Evolutionary conservation across 2,113 vertebrate species (phyloP).

Genomic region (Barbus barbus): DNA sequence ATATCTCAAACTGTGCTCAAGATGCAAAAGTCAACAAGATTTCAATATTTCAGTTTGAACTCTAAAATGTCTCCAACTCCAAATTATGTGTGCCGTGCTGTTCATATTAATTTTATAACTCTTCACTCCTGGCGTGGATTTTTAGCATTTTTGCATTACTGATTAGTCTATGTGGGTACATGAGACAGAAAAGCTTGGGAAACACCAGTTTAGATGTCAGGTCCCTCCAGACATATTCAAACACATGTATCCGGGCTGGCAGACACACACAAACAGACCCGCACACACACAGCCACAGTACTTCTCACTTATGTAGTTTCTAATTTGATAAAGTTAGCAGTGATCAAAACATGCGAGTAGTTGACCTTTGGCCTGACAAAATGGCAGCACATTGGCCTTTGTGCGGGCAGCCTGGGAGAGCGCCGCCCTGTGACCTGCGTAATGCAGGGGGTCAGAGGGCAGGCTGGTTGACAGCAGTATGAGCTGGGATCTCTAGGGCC

Average conservation of each 20-base stretch:
- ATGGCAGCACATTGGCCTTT: conserved; percentile 53
- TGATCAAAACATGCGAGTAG: conserved; percentile 49
- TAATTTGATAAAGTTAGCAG: conserved; percentile 57
- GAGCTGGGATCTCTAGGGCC: conserved; percentile 68
- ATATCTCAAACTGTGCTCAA: no score
- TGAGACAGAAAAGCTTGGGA: not conserved
- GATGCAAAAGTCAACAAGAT: not conserved
- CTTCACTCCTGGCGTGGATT: no score
- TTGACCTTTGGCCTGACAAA: conserved; percentile 53
- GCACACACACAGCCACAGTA: conserved; percentile 27
- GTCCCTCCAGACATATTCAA: not conserved
- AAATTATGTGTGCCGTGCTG: not conserved
- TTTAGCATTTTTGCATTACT: no score
- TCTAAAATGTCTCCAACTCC: not conserved
- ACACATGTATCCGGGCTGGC: not conserved
- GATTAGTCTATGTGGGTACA: not conserved
- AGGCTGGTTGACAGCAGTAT: conserved; percentile 55
- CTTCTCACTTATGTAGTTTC: conserved; percentile 40
- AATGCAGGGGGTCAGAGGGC: conserved; percentile 72
- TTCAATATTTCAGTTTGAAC: not conserved
- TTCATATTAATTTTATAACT: not conserved
- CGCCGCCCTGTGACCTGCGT: conserved; percentile 54
- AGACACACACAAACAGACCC: conserved; percentile 6
- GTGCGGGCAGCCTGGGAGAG: conserved; percentile 44
- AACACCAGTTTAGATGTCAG: not conserved